Conservation (phyloP, 2,797 vertebrate species). For the Okamejei kenojei region DNA sequence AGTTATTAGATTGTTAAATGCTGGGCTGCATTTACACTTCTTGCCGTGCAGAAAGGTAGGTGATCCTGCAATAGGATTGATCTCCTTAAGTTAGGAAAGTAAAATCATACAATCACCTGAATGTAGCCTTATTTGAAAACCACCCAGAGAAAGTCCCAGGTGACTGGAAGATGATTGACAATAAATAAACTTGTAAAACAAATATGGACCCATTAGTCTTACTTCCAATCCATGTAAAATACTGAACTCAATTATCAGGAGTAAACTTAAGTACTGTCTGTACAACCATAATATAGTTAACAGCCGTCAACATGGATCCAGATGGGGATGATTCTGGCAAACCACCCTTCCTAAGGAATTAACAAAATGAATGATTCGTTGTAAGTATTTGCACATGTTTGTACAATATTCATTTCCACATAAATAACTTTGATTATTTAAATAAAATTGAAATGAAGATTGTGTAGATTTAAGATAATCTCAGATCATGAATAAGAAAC, state of each 20-base stretch:
- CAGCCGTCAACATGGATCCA: neutral
- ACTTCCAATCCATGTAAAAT: slow-evolving; percentile 10
- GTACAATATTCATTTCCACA: neutral
- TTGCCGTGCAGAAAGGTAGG: slow-evolving; percentile 10
- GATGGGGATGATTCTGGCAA: neutral
- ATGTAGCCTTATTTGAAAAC: slow-evolving; percentile 8
- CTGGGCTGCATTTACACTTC: slow-evolving; percentile 25
- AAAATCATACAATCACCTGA: neutral
- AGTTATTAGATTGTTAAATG: slow-evolving; percentile 38
- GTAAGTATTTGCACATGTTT: neutral
- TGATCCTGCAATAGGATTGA: neutral
- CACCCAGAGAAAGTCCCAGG: neutral
- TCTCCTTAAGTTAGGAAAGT: neutral
- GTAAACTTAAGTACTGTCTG: neutral
- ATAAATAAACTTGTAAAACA: slow-evolving; percentile 29
- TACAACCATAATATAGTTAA: neutral
- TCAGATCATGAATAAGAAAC: neutral
- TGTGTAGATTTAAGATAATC: neutral
- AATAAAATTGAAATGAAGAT: neutral
- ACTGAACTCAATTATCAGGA: slow-evolving; percentile 20
- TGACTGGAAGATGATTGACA: slow-evolving; percentile 2
- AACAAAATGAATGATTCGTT: neutral
- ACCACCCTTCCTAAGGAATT: neutral
- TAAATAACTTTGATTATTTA: neutral
- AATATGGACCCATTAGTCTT: slow-evolving; percentile 8